A percentile compares a stretch with the other conserved stretches of the same genome.
phyloP scores from a whole-genome alignment of 2,113 vertebrate genomes.

The Romanogobio albipinnatus region DNA sequence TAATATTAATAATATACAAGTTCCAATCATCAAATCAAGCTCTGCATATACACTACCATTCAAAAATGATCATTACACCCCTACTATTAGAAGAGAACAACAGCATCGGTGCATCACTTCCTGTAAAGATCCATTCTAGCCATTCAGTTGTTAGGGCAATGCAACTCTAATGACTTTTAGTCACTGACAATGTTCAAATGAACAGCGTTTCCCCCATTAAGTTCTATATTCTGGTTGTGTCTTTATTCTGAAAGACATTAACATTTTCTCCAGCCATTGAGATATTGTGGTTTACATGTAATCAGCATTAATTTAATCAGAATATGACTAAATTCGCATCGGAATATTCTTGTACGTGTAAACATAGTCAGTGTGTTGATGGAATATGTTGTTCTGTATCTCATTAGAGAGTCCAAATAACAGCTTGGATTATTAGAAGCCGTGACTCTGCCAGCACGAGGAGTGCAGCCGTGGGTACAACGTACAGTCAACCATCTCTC shows the following conservation, averaged over 20 bases:
- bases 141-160: too few relatives aligned
- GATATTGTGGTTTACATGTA: not conserved
- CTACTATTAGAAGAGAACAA: too few relatives aligned
- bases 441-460: conserved; percentile 22
- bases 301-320: not conserved
- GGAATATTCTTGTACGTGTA: not conserved
- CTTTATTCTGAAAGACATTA: not conserved
- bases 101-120: too few relatives aligned
- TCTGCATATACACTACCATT: too few relatives aligned
- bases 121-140: too few relatives aligned
- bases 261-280: not conserved
- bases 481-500: conserved; percentile 32
- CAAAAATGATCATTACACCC: too few relatives aligned
- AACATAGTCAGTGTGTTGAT: conserved; percentile 22
- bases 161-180: too few relatives aligned
- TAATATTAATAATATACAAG: too few relatives aligned
- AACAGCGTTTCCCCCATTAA: too few relatives aligned
- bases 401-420: conserved; percentile 39
- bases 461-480: conserved; percentile 44
- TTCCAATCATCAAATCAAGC: too few relatives aligned
- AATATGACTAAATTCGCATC: not conserved
- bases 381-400: conserved; percentile 34
- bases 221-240: not conserved
- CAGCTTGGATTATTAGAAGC: conserved; percentile 48
- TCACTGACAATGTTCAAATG: too few relatives aligned